These are phyloP conservation scores for Vulpes ferrilata DNA, from an alignment of 2,113 vertebrate genomes.

Conservation along the genomic window DNA sequence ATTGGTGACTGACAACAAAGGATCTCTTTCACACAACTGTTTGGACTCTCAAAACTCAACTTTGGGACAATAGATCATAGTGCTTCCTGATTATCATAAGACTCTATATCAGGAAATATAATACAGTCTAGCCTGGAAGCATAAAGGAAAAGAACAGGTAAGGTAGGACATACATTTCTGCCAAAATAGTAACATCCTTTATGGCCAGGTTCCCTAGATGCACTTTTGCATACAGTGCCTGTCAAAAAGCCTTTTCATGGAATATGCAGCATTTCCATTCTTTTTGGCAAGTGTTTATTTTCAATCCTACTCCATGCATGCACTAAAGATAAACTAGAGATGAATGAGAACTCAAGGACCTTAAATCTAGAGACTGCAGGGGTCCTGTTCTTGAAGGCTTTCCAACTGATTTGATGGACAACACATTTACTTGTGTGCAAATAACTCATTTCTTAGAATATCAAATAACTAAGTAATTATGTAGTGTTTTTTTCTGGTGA, in stretches of 20 bases:
- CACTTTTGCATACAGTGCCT: background rate
- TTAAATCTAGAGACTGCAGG: background rate
- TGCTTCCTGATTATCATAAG: background rate
- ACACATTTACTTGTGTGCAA: background rate
- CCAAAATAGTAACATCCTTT: background rate
- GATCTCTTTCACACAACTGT: conserved; percentile 13
- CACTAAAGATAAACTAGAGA: background rate
- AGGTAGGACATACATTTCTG: background rate
- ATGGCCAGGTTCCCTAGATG: background rate
- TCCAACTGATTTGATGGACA: background rate
- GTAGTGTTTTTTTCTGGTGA: background rate
- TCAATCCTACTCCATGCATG: background rate
- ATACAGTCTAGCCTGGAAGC: background rate
- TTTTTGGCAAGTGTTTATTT: background rate
- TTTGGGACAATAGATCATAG: background rate
- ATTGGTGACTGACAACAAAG: background rate
- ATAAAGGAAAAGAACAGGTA: background rate
- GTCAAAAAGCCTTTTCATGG: background rate
- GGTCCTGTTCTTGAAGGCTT: background rate
- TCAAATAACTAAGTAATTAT: background rate
- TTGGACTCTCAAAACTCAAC: conserved; percentile 34
- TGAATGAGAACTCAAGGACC: background rate
- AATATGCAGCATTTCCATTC: background rate
- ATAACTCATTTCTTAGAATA: background rate
- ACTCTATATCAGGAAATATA: background rate